These are phyloP conservation scores for Chionis minor DNA, from an alignment of 2,113 vertebrate species.

Conservation along the genomic window DNA sequence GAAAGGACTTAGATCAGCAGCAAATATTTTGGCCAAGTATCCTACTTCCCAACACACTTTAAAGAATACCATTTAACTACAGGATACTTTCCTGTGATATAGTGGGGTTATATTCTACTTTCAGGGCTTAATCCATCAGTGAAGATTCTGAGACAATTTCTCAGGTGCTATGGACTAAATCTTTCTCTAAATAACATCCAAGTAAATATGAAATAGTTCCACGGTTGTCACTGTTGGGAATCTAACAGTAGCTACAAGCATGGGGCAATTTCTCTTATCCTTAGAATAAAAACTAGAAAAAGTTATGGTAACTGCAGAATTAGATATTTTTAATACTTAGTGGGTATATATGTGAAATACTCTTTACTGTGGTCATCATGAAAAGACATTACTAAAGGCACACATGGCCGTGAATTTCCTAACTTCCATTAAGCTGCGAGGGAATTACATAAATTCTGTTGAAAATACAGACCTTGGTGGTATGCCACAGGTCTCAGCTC, in stretches of 20 bases:
- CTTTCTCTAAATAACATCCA: background rate
- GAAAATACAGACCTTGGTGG: background rate
- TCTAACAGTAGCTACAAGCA: background rate
- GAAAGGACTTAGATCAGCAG: background rate
- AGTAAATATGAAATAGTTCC: background rate
- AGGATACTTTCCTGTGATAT: background rate
- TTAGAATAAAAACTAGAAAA: background rate
- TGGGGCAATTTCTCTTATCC: background rate
- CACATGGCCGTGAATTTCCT: background rate
- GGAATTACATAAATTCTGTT: background rate
- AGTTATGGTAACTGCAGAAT: background rate
- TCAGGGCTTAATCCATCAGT: background rate
- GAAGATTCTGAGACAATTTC: background rate
- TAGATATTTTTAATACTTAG: background rate
- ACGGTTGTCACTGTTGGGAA: accelerated
- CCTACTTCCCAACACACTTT: background rate
- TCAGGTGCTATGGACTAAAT: background rate
- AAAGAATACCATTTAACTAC: background rate
- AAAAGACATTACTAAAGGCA: background rate
- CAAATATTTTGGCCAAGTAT: background rate
- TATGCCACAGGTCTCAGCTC: background rate
- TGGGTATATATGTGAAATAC: background rate
- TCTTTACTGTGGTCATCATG: background rate
- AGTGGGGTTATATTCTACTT: background rate
- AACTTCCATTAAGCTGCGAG: background rate